These are phyloP conservation scores for Deroplatys truncata DNA, from an alignment of 2,888 invertebrate genomes.

Conservation along the genomic window DNA sequence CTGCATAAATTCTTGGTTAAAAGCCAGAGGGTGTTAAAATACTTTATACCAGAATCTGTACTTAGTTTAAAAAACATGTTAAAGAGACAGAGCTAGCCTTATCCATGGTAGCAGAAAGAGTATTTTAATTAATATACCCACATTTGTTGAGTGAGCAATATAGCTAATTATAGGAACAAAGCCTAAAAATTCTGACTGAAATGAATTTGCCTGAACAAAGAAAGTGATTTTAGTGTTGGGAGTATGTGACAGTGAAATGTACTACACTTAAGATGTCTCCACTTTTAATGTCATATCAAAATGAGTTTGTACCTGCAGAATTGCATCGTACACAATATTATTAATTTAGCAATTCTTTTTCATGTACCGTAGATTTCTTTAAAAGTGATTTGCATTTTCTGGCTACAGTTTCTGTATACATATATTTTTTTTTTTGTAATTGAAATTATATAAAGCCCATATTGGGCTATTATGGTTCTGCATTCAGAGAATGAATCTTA, in stretches of 20 bases:
- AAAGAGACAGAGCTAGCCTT: neutral
- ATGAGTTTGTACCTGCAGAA: neutral
- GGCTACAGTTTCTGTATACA: neutral
- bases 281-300: neutral
- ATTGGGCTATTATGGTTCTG: neutral
- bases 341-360: neutral
- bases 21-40: neutral
- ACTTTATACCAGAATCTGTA: neutral
- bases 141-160: neutral
- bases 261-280: neutral
- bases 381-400: neutral
- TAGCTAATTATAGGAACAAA: neutral
- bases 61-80: neutral
- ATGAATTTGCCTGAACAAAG: neutral
- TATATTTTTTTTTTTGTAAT: neutral
- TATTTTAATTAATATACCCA: neutral
- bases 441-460: neutral
- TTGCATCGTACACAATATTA: neutral
- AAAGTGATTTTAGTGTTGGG: neutral
- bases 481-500: too few relatives aligned
- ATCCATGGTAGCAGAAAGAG: neutral
- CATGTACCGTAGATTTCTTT: neutral
- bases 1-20: neutral
- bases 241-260: neutral
- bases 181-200: neutral